Conservation (phyloP, 2,888 invertebrate species). For the Diaperis boleti region DNA sequence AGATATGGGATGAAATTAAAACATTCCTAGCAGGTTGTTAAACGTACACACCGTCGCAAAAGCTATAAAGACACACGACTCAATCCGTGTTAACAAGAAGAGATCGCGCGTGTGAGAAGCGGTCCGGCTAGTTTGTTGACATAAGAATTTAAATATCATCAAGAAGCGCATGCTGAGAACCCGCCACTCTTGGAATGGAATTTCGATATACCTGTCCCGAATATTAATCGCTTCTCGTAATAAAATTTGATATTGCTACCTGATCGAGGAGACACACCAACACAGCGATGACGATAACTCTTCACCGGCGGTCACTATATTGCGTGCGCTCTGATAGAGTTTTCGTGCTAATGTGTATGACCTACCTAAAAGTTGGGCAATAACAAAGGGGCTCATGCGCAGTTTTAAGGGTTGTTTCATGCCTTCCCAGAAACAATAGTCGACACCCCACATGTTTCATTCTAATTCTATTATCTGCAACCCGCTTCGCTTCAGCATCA, state of each 20-base stretch:
- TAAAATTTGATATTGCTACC: background rate
- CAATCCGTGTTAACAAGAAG: slow-evolving; percentile 35
- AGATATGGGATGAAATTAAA: slow-evolving; percentile 42
- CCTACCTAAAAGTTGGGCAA: slow-evolving; percentile 15
- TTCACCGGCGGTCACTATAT: too few relatives aligned
- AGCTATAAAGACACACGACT: slow-evolving; percentile 38
- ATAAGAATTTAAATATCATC: slow-evolving; percentile 35
- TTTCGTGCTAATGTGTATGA: slow-evolving; percentile 24
- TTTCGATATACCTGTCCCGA: slow-evolving; percentile 7
- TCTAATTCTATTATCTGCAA: background rate
- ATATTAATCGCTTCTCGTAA: slow-evolving; percentile 2
- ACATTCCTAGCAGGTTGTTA: slow-evolving; percentile 47
- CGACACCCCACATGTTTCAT: background rate
- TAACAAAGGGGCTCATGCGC: slow-evolving; percentile 10
- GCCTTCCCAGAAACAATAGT: slow-evolving; percentile 1
- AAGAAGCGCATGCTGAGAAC: background rate
- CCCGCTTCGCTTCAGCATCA: too few relatives aligned
- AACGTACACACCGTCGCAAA: slow-evolving; percentile 42
- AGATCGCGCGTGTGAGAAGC: slow-evolving; percentile 34
- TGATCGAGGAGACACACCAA: too few relatives aligned
- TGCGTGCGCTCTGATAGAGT: background rate
- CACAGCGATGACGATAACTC: too few relatives aligned
- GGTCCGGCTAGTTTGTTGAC: slow-evolving; percentile 38
- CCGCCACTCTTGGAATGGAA: background rate
- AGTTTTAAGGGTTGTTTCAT: background rate